These are phyloP conservation scores for Drosophila micromelanica DNA, from an alignment of 1,140 invertebrate genomes.

Conservation along the genomic window DNA sequence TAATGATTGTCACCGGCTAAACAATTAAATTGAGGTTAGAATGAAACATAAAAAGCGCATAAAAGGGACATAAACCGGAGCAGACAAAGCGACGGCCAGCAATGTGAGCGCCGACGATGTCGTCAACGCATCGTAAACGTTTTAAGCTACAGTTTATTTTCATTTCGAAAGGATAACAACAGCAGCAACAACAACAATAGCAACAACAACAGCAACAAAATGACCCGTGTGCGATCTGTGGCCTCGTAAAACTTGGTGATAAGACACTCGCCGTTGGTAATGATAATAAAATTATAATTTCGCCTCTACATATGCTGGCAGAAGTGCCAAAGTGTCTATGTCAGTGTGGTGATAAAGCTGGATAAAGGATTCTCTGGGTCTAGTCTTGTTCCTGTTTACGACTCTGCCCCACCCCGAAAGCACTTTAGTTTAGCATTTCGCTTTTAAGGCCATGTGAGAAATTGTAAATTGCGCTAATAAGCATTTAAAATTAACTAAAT, in stretches of 20 bases:
- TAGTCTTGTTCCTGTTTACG: conserved; percentile 11
- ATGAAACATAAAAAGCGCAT: conserved; percentile 83
- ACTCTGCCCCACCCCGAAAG: neutral
- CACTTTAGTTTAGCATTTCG: conserved; percentile 20
- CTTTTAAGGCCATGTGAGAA: conserved; percentile 44
- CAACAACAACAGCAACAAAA: conserved; percentile 32
- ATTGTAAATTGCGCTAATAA: conserved; percentile 75
- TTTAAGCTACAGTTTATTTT: conserved; percentile 83
- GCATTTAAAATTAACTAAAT: conserved; percentile 83
- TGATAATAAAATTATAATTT: conserved; percentile 84
- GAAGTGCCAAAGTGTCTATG: conserved; percentile 14
- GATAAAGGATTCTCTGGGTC: conserved; percentile 9
- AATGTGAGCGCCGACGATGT: conserved; percentile 52
- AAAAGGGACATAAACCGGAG: conserved; percentile 76
- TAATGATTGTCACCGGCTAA: conserved; percentile 84
- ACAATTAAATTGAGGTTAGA: conserved; percentile 85
- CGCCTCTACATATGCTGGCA: conserved; percentile 59
- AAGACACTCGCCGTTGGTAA: conserved; percentile 73
- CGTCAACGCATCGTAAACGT: conserved; percentile 82
- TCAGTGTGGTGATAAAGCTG: conserved; percentile 8
- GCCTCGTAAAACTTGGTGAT: conserved; percentile 78
- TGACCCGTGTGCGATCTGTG: conserved; percentile 69
- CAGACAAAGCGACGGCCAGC: conserved; percentile 23
- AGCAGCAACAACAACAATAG: conserved; percentile 36
- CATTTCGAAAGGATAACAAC: conserved; percentile 73